Conservation (phyloP, 2,113 vertebrate genomes). For the Eurypyga helias region DNA sequence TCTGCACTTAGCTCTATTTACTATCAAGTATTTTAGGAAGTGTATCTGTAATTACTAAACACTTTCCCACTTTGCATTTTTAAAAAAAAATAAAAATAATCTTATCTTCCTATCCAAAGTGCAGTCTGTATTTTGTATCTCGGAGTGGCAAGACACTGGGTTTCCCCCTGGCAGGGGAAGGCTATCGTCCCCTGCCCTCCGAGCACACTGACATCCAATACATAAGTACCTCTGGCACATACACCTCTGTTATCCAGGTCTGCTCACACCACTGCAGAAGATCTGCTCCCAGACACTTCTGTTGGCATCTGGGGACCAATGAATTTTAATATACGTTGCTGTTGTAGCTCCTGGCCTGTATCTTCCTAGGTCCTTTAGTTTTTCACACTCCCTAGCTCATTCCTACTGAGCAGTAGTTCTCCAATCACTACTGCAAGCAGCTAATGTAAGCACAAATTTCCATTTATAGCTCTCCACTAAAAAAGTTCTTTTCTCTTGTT, state of each 20-base stretch:
- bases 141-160: not conserved
- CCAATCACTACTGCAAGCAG: not conserved
- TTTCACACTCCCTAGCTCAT: not conserved
- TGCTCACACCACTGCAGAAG: not conserved
- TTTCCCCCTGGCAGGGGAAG: not conserved
- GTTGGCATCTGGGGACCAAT: not conserved
- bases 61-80: not conserved
- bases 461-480: constrained; percentile 26
- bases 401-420: not conserved
- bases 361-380: not conserved
- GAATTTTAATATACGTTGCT: not conserved
- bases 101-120: not conserved
- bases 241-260: not conserved
- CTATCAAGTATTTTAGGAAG: not conserved
- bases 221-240: not conserved
- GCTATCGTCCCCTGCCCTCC: not conserved
- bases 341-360: not conserved
- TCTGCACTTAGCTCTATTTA: not conserved
- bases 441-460: not conserved
- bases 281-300: not conserved
- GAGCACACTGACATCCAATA: not conserved
- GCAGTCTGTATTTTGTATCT: not conserved
- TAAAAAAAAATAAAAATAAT: not conserved
- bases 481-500: not conserved
- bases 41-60: not conserved